These are phyloP conservation scores for Cichladusa arquata DNA, from an alignment of 2,113 vertebrate species.

Conservation along the genomic window DNA sequence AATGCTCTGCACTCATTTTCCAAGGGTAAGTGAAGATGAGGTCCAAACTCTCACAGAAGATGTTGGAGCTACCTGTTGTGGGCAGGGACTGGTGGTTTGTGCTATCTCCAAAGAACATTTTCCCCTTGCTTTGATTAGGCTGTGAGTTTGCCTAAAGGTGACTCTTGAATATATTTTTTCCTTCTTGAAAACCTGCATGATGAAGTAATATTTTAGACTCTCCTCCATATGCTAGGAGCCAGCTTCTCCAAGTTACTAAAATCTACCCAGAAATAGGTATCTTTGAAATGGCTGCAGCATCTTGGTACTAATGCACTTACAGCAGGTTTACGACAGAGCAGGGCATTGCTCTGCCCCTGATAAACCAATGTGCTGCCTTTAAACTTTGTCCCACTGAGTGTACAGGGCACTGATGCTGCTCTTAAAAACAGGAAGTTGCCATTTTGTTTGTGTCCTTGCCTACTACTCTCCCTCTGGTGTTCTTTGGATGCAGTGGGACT, in stretches of 20 bases:
- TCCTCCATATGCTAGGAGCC: background rate
- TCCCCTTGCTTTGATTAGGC: background rate
- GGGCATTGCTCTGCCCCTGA: background rate
- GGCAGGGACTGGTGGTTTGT: rapidly evolving
- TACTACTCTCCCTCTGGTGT: background rate
- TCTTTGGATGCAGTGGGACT: background rate
- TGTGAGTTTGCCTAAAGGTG: background rate
- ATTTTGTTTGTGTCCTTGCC: background rate
- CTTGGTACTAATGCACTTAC: background rate
- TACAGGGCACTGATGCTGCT: background rate
- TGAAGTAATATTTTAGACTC: background rate
- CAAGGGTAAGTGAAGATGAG: background rate
- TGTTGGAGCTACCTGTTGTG: background rate
- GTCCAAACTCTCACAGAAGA: background rate
- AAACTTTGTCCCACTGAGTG: background rate
- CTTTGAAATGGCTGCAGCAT: background rate
- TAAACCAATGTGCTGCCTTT: background rate
- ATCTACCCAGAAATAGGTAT: background rate
- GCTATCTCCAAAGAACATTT: background rate
- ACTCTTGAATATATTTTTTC: background rate
- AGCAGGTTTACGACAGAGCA: background rate
- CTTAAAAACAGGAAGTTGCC: background rate
- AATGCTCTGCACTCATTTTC: background rate
- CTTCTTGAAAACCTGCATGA: background rate
- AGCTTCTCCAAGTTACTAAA: background rate